A percentile compares a stretch with the other conserved stretches of the same genome.
Evolutionary conservation across 1,140 invertebrate genomes (phyloP).

Genomic region (fruit fly (Drosophila melanogaster)): DNA sequence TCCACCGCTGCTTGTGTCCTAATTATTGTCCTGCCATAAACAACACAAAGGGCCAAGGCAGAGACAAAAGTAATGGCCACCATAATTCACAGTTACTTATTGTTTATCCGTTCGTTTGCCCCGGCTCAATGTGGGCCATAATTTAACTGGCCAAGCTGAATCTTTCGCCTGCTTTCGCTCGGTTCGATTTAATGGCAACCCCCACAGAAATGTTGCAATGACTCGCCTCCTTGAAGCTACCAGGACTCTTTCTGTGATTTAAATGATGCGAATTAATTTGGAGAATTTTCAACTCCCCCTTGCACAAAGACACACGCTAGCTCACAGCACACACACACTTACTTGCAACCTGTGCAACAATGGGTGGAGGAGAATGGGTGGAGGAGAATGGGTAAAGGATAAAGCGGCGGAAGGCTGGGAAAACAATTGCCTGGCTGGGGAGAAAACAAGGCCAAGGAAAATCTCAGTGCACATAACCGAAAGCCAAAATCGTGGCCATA

Average conservation of each 20-base stretch:
- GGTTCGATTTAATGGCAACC: conserved; percentile 55
- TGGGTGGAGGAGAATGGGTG: not conserved
- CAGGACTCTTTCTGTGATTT: conserved; percentile 53
- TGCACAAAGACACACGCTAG: not conserved
- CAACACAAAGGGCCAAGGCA: conserved; percentile 46
- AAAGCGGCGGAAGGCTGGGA: conserved; percentile 4
- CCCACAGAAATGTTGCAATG: conserved; percentile 4
- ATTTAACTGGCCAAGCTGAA: conserved; percentile 52
- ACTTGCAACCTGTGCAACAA: conserved; percentile 35
- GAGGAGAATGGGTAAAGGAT: conserved; percentile 25
- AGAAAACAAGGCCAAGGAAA: conserved; percentile 50
- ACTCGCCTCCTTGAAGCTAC: not conserved
- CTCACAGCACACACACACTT: conserved; percentile 10
- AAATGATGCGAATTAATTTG: conserved; percentile 81
- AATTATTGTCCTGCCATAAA: conserved; percentile 81
- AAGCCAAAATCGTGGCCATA: conserved; percentile 79
- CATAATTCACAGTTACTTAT: conserved; percentile 84
- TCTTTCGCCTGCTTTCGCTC: conserved; percentile 16
- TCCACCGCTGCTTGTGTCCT: conserved; percentile 42
- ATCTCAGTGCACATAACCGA: conserved; percentile 73
- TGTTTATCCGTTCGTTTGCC: conserved; percentile 79
- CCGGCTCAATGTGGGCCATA: conserved; percentile 75
- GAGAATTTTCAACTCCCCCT: conserved; percentile 56
- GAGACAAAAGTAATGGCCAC: conserved; percentile 76
- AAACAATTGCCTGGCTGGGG: conserved; percentile 21